Conservation (phyloP, 2,113 vertebrate species). For the Alectura lathami region DNA sequence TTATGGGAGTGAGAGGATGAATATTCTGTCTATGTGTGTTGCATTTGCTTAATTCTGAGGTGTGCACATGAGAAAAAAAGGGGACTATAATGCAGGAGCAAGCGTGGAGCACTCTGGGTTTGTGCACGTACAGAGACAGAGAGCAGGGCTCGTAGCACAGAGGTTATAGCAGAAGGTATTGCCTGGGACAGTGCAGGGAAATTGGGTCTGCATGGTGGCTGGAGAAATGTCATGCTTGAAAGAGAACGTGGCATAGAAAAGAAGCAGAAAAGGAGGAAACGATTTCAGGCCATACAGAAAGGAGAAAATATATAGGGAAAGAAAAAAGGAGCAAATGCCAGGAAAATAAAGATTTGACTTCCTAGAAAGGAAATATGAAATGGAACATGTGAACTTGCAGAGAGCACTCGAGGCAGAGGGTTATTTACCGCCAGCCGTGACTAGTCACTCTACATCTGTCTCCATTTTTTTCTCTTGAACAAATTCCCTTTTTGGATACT, state of each 20-base stretch:
- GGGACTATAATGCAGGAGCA: neutral
- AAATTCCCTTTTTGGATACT: slow-evolving; percentile 67
- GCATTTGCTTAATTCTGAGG: slow-evolving; percentile 59
- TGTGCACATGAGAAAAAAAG: slow-evolving; percentile 36
- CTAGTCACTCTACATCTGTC: slow-evolving; percentile 60
- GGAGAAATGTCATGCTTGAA: neutral
- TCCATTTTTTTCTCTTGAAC: slow-evolving; percentile 63
- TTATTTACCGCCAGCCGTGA: slow-evolving; percentile 65
- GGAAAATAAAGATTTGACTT: slow-evolving; percentile 24
- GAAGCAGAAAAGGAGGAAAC: neutral
- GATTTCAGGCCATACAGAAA: neutral
- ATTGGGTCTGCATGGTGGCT: neutral
- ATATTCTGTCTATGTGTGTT: slow-evolving; percentile 24
- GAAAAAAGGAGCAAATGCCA: slow-evolving; percentile 9
- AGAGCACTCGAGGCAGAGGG: slow-evolving; percentile 58
- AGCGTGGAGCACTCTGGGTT: neutral
- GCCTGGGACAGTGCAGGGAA: neutral
- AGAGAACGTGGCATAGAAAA: neutral
- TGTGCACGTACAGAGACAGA: neutral
- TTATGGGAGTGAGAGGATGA: slow-evolving; percentile 57
- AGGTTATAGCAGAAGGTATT: neutral
- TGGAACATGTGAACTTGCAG: slow-evolving; percentile 36
- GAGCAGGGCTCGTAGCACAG: neutral
- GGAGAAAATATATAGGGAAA: neutral
- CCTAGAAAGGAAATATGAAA: slow-evolving; percentile 54